Base-by-base conservation (phyloP, 2,888 invertebrate species). In the Auanema freiburgensis region DNA sequence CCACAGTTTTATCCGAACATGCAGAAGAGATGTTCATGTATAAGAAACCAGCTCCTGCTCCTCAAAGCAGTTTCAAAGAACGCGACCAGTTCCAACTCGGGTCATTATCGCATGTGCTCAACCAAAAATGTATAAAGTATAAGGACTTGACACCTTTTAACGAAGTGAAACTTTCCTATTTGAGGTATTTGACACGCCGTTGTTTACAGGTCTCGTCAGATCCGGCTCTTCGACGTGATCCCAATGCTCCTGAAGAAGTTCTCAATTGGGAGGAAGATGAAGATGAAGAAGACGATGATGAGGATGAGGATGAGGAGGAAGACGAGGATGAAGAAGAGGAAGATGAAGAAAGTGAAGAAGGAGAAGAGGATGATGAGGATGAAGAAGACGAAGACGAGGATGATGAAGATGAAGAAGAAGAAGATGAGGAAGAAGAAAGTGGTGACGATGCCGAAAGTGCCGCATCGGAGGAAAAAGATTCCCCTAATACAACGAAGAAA, bases 21-120 rank as follows among this genome's bases (percentile, higher is more conserved):
- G 91, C 92, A 0, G 89, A 90, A 65, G 89, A 90, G 74, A 91
- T 98, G 72, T 93, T 98, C 84, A 87, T 96, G 59, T 90, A 92
- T 0, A 89, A 91, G 11, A 98, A 98, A 84, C 96, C 96, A 0
- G 94, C 96, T 21, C 97, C 97, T 0, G 88, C 92, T 10, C 85
- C 94, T 23, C 90, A 92, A 81, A 92, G 93, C 44, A 84, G 83
- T 53, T 86, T 86, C 72, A 85, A 85, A 90, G 91, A 91, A 79
- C 88, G 91, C 44, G 91, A 91, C 84, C 90, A 91, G 79, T 93
- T 90, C 85, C 95, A 96, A 77, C 87, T 98, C 80, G 96, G 97
- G 1, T 92, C 95, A 0, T 86, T 99, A 59, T 96, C 97, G 0
- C 96, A 96, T 86, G 92, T 93, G 84, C 88, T 97, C 65, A 94